A percentile compares a stretch with the other conserved stretches of the same genome.
Conservation (phyloP, 2,113 vertebrate genomes). For the Equus quagga region DNA sequence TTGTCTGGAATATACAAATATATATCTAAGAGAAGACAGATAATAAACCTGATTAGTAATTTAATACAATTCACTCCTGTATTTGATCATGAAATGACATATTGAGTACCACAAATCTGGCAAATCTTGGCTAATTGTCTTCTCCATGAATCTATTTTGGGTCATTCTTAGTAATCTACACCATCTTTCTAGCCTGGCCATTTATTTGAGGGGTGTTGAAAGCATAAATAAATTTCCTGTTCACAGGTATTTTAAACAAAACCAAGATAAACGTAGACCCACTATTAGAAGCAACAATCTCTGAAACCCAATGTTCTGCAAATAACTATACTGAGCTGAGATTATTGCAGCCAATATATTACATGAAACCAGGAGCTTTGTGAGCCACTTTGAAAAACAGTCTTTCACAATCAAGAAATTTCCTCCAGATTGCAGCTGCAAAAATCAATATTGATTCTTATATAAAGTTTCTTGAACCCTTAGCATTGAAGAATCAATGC, state of each 20-base stretch:
- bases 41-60: neutral
- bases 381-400: slow-evolving; percentile 46
- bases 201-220: slow-evolving; percentile 36
- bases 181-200: neutral
- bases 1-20: neutral
- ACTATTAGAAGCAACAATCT: neutral
- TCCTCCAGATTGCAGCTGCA: slow-evolving; percentile 25
- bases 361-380: slow-evolving; percentile 59
- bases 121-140: neutral
- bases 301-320: slow-evolving; percentile 52
- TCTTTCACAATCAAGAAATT: slow-evolving; percentile 60
- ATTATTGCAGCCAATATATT: slow-evolving; percentile 45
- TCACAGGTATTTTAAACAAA: slow-evolving; percentile 47
- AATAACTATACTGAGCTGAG: slow-evolving; percentile 36
- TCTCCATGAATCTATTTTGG: slow-evolving; percentile 19
- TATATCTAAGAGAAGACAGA: neutral
- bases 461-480: slow-evolving; percentile 47
- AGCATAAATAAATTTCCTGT: slow-evolving; percentile 4
- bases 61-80: neutral
- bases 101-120: neutral
- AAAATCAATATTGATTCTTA: slow-evolving; percentile 61
- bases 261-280: slow-evolving; percentile 52
- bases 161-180: slow-evolving; percentile 17
- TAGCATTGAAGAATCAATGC: slow-evolving; percentile 42
- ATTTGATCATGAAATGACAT: neutral